phyloP scores from a whole-genome alignment of 2,797 vertebrate genomes.

The Oreortyx pictus region DNA sequence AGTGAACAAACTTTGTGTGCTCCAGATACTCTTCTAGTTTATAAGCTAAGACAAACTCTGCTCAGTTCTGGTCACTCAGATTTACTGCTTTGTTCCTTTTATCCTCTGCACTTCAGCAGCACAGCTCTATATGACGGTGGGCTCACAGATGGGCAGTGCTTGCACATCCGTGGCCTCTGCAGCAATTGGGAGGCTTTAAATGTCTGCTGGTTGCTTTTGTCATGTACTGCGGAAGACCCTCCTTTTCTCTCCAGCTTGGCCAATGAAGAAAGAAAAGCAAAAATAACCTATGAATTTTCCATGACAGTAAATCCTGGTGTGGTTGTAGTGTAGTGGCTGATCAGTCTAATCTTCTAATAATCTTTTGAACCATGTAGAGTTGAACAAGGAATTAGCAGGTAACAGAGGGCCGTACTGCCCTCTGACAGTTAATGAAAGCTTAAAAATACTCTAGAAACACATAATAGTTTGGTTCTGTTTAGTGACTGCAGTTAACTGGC shows the following conservation, averaged over 20 bases:
- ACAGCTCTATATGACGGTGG: not conserved
- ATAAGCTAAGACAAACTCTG: not conserved
- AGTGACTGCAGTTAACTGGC: not conserved
- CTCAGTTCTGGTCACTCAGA: not conserved
- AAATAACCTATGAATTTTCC: conserved; percentile 69
- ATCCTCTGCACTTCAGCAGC: not conserved
- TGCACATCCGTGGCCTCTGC: not conserved
- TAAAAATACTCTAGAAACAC: not conserved
- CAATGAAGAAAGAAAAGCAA: conserved; percentile 23
- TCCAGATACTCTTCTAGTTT: not conserved
- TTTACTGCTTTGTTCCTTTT: not conserved
- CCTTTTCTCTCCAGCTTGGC: not conserved
- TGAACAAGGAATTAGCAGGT: conserved; percentile 63
- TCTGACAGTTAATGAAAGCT: conserved; percentile 22
- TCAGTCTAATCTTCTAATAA: conserved; percentile 69
- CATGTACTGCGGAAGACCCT: not conserved
- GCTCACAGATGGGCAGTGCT: not conserved
- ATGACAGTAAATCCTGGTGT: conserved; percentile 72
- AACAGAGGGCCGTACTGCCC: conserved; percentile 21
- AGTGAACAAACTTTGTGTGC: conserved; percentile 16
- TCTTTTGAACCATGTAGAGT: conserved; percentile 68
- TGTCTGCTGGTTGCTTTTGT: not conserved
- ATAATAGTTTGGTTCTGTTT: not conserved
- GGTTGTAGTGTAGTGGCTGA: conserved; percentile 50
- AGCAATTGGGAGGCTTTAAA: not conserved